Conservation (phyloP, 1,140 invertebrate genomes). For the Pseudomyrmex pallidus region DNA sequence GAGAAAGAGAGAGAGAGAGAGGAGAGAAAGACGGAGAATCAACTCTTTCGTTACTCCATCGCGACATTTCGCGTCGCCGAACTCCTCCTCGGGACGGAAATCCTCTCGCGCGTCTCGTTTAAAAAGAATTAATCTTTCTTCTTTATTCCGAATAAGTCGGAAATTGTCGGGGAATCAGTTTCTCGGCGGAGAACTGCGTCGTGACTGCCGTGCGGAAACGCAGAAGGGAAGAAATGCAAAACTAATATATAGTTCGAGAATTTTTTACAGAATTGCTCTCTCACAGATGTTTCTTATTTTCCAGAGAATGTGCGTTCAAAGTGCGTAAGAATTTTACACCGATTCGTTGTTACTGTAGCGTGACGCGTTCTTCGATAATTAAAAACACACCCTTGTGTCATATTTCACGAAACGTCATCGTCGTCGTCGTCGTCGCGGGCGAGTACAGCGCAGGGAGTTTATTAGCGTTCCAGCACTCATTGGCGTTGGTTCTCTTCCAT, state of each 20-base stretch:
- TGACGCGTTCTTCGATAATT: slow-evolving; percentile 43
- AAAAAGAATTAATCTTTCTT: slow-evolving; percentile 1
- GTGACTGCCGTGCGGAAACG: too few relatives aligned
- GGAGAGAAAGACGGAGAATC: neutral
- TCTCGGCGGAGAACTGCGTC: neutral
- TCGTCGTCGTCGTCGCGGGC: neutral
- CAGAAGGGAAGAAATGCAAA: neutral
- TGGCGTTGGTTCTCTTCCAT: slow-evolving; percentile 53
- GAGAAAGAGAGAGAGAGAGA: neutral
- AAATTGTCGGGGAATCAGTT: neutral
- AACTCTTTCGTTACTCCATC: slow-evolving; percentile 13
- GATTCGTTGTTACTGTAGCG: neutral
- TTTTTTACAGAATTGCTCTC: neutral
- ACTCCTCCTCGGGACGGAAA: neutral
- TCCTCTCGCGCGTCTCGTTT: neutral
- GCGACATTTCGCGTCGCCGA: neutral
- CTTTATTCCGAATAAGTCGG: neutral
- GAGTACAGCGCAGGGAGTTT: slow-evolving; percentile 2
- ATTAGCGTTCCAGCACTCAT: slow-evolving; percentile 51
- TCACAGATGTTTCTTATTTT: neutral
- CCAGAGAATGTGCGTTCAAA: neutral
- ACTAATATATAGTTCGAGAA: neutral
- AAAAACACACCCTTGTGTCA: slow-evolving; percentile 23
- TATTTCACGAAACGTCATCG: slow-evolving; percentile 12
- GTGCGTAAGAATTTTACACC: neutral